phyloP scores from a whole-genome alignment of 1,140 invertebrate species.

The Tetramorium simillimum region DNA sequence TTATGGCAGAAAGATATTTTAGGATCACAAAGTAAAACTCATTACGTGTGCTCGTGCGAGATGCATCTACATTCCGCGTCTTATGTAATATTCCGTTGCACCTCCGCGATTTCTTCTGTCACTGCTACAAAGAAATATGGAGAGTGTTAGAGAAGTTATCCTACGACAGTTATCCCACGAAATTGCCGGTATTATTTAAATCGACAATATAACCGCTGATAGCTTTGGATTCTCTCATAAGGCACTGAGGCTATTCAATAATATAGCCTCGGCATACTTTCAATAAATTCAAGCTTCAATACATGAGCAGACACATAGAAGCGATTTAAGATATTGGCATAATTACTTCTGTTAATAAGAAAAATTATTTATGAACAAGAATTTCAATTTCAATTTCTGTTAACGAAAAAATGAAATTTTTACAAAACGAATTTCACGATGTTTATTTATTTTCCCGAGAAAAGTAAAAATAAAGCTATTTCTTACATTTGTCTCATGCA shows the following conservation, averaged over 20 bases:
- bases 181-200: constrained; percentile 41
- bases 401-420: neutral
- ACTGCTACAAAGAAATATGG: neutral
- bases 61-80: constrained; percentile 44
- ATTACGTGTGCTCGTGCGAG: constrained; percentile 8
- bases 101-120: constrained; percentile 48
- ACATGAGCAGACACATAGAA: neutral
- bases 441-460: neutral
- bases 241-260: neutral
- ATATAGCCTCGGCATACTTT: constrained; percentile 25
- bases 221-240: neutral
- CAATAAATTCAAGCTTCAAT: neutral
- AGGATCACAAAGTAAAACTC: neutral
- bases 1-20: neutral
- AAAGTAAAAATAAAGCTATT: neutral
- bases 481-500: neutral
- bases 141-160: constrained; percentile 19
- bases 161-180: constrained; percentile 3
- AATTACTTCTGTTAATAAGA: neutral
- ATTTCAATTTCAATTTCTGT: neutral
- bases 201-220: constrained; percentile 6
- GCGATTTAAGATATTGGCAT: neutral
- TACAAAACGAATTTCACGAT: neutral
- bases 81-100: constrained; percentile 17
- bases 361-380: neutral